Percentiles rank a stretch among this genome's conserved stretches.
phyloP scores from a whole-genome alignment of 2,888 invertebrate genomes.

The Eristalis intricaria region DNA sequence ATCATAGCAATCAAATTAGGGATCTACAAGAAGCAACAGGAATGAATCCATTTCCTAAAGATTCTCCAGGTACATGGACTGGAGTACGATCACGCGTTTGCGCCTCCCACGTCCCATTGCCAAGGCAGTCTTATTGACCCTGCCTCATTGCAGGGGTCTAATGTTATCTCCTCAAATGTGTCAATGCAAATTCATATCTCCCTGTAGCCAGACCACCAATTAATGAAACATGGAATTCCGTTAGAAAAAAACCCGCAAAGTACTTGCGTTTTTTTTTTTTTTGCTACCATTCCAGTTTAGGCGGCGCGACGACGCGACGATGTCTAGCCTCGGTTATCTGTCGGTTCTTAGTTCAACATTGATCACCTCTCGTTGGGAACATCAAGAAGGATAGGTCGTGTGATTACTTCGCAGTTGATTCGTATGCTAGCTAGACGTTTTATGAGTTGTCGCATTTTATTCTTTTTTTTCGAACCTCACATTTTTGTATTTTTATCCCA shows the following conservation, averaged over 20 bases:
- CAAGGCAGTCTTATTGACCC: no score
- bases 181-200: no score
- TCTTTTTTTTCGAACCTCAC: not conserved
- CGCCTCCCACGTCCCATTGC: no score
- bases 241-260: not conserved
- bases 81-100: no score
- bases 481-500: not conserved
- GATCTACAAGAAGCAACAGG: not conserved
- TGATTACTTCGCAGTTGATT: constrained; percentile 21
- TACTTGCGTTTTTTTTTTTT: constrained; percentile 6
- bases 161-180: no score
- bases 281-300: not conserved
- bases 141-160: no score
- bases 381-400: constrained; percentile 18
- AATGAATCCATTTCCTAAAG: not conserved
- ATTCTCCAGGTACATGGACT: no score
- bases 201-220: not conserved
- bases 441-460: not conserved
- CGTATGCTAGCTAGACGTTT: not conserved
- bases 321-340: constrained; percentile 25
- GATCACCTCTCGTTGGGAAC: constrained; percentile 12
- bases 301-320: constrained; percentile 4
- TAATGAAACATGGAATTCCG: not conserved
- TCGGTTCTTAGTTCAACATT: constrained; percentile 1
- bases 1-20: no score